Percentiles rank a stretch among this genome's conserved stretches.
Evolutionary conservation across 2,888 invertebrate species (phyloP).

Genomic region (Alentia gelatinosa): DNA sequence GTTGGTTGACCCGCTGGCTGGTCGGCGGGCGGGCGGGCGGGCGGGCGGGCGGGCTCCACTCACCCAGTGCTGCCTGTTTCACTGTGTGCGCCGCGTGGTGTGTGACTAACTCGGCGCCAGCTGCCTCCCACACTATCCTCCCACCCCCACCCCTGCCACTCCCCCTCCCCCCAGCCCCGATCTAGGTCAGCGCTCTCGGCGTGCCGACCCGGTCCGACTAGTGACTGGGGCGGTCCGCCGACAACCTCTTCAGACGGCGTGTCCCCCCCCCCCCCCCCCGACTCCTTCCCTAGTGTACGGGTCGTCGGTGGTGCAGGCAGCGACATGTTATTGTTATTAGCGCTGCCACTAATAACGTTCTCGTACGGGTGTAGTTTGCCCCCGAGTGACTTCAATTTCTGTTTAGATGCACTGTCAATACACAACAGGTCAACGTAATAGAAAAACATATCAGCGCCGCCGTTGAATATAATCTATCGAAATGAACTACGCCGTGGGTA

Average conservation of each 20-base stretch:
- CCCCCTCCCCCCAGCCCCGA: neutral
- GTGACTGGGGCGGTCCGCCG: neutral
- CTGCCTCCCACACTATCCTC: neutral
- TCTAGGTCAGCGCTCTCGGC: conserved; percentile 13
- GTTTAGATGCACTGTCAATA: too few relatives aligned
- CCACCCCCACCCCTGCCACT: neutral
- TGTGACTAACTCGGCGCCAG: neutral
- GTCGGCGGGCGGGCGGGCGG: neutral
- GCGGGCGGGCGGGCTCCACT: neutral
- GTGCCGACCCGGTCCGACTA: neutral
- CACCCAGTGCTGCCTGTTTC: neutral
- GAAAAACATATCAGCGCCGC: too few relatives aligned
- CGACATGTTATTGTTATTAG: neutral
- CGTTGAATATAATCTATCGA: too few relatives aligned
- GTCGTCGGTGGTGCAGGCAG: too few relatives aligned
- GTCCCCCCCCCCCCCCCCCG: neutral
- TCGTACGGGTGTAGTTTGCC: too few relatives aligned
- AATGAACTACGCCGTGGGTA: too few relatives aligned
- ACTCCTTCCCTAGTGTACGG: neutral
- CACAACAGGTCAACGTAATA: too few relatives aligned
- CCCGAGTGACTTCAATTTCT: too few relatives aligned
- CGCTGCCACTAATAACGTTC: too few relatives aligned
- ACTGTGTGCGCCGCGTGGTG: neutral
- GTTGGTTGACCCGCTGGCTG: neutral
- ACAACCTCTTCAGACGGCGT: too few relatives aligned